Conservation (phyloP, 2,888 invertebrate species). For the Aricia artaxerxes region DNA sequence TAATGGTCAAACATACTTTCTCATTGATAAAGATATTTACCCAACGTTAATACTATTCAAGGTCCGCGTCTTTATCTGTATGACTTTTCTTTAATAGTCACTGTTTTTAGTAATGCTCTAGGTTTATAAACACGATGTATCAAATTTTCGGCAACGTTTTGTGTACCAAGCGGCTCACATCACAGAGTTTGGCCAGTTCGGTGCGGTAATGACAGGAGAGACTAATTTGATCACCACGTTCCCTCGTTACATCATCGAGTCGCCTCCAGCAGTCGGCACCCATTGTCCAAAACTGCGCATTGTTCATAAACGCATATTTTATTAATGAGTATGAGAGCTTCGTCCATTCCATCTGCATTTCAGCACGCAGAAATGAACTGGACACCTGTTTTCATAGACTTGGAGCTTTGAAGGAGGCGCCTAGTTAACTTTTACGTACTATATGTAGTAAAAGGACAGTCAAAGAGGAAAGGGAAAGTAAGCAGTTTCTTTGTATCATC, state of each 20-base stretch:
- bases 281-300: conserved; percentile 21
- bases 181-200: conserved; percentile 40
- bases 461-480: too few species aligned
- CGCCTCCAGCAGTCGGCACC: conserved; percentile 39
- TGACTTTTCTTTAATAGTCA: too few species aligned
- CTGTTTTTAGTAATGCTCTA: neutral
- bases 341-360: neutral
- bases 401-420: too few species aligned
- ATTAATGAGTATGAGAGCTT: neutral
- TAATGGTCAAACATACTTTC: too few species aligned
- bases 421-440: too few species aligned
- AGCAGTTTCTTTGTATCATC: too few species aligned
- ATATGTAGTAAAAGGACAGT: too few species aligned
- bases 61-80: too few species aligned
- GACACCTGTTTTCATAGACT: too few species aligned
- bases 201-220: conserved; percentile 51
- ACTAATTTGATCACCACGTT: conserved; percentile 46
- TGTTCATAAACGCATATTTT: conserved; percentile 8
- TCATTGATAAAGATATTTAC: too few species aligned
- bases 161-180: conserved; percentile 41
- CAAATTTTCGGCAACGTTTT: conserved; percentile 16
- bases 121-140: neutral
- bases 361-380: too few species aligned
- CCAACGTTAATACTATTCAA: too few species aligned
- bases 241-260: conserved; percentile 44